A percentile compares a stretch with the other conserved stretches of the same genome.
Evolutionary conservation across 2,888 invertebrate species (phyloP).

Genomic region (Agrotis clavis): DNA sequence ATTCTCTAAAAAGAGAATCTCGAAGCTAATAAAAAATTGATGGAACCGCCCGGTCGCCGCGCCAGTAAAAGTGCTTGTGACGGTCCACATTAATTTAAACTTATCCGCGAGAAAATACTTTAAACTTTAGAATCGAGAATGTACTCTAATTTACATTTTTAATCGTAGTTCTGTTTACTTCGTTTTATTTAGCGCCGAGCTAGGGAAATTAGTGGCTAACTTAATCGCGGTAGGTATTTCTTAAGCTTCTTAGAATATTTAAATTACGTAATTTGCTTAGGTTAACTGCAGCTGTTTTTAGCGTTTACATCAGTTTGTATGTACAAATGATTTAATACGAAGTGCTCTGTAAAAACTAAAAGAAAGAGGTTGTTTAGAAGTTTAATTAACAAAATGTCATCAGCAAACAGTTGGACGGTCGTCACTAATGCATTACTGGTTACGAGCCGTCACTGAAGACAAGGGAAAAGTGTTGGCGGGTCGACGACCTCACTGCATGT

Average conservation of each 20-base stretch:
- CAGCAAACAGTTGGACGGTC: constrained; percentile 34
- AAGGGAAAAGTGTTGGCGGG: constrained; percentile 53
- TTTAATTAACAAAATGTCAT: constrained; percentile 55
- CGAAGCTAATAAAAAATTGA: constrained; percentile 86
- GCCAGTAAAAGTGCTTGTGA: constrained; percentile 79
- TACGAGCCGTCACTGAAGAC: constrained; percentile 43
- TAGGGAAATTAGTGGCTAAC: constrained; percentile 67
- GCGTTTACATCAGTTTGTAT: constrained; percentile 36
- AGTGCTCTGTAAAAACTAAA: constrained; percentile 12
- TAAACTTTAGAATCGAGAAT: constrained; percentile 85
- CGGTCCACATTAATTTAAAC: constrained; percentile 87
- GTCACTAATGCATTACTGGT: constrained; percentile 50
- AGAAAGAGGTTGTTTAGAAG: constrained; percentile 18
- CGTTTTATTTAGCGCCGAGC: constrained; percentile 76
- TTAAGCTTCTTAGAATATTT: constrained; percentile 59
- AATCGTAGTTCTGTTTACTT: constrained; percentile 82
- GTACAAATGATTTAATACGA: constrained; percentile 30
- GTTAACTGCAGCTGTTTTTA: constrained; percentile 47
- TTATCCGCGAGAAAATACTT: constrained; percentile 86
- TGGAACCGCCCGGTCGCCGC: constrained; percentile 73
- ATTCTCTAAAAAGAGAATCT: constrained; percentile 78
- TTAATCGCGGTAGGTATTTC: constrained; percentile 61
- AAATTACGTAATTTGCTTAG: constrained; percentile 57
- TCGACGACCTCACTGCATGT: constrained; percentile 57
- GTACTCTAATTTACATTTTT: constrained; percentile 87